Base-by-base conservation (phyloP, 2,888 invertebrate species). In the Serrognathus titanus region DNA sequence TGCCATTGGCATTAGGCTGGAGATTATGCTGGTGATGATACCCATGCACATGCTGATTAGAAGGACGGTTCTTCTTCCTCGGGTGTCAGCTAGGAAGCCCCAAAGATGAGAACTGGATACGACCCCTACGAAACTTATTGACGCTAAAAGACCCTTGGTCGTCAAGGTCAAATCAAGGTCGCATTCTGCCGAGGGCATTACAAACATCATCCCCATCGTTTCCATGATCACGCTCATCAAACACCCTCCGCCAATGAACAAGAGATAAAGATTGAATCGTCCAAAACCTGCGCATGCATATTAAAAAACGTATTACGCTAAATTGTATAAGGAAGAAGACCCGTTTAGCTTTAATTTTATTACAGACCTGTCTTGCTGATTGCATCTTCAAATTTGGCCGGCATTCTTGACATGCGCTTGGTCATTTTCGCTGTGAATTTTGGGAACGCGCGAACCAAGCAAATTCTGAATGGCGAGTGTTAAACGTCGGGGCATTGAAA, bases 221-320 rank as follows among this genome's bases (percentile, higher is more conserved):
- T 87, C 87, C 72, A 86, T 82, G 72, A 87, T 87, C 60, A 87
- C 85, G 3, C 85, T 81, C 83, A 86, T 83, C 10, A 88, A 78
- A 59, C 85, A 83, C 1, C 84, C 68, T 0, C 88, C 88, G 13
- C 83, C 81, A 57, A 84, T 80, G 51, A 87, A 64, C 71, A 86
- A 77, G 48, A 87, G 78, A 13, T 79, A 71, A 38, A 84, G 73
- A 69, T 88, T 87, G 78, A 84, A 88, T 10, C 76, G 69, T 0
- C 88, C 88, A 65, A 83, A 82, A 43, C 85, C n/a, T n/a, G n/a
- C n/a, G n/a, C n/a, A n/a, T n/a, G n/a, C n/a, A n/a, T n/a, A n/a
- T n/a, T n/a, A n/a, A n/a, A n/a, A n/a, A n/a, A n/a, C n/a, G n/a
- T n/a, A n/a, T n/a, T n/a, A n/a, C n/a, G n/a, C 85, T 65, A 16